phyloP scores from a whole-genome alignment of 2,797 vertebrate genomes.

The Xenentodon cancila region DNA sequence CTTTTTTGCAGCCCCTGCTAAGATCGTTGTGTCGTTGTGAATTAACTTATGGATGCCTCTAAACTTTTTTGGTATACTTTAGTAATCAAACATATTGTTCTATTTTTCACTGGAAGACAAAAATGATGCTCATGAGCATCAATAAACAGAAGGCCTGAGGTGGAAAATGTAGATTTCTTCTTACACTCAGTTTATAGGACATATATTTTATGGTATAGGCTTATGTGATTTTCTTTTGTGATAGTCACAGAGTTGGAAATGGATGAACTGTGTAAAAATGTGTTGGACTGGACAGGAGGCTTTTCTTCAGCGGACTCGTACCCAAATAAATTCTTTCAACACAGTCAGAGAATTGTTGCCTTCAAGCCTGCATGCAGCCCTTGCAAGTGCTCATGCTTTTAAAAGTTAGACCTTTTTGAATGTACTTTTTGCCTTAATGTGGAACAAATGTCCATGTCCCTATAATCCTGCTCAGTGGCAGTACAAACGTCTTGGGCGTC shows the following conservation, averaged over 20 bases:
- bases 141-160: conserved; percentile 3
- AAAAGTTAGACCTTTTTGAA: conserved; percentile 21
- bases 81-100: conserved; percentile 11
- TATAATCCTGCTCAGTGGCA: conserved; percentile 18
- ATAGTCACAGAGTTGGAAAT: background rate
- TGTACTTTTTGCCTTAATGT: conserved; percentile 23
- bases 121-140: background rate
- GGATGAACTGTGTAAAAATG: conserved; percentile 2
- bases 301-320: conserved; percentile 22
- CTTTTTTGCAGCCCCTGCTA: background rate
- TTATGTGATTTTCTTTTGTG: background rate
- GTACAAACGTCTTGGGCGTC: conserved; percentile 21
- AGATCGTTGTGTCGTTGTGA: background rate
- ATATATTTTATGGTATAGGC: background rate
- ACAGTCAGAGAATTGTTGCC: conserved; percentile 36
- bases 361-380: conserved; percentile 11
- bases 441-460: conserved; percentile 21
- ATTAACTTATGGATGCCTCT: conserved; percentile 7
- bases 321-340: conserved; percentile 25
- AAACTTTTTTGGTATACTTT: conserved; percentile 10
- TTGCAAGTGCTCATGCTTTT: conserved; percentile 29
- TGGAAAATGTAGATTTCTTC: background rate
- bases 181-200: background rate
- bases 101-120: background rate
- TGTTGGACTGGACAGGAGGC: conserved; percentile 4